phyloP scores from a whole-genome alignment of 2,888 invertebrate genomes.

The Stenodera caucasica region DNA sequence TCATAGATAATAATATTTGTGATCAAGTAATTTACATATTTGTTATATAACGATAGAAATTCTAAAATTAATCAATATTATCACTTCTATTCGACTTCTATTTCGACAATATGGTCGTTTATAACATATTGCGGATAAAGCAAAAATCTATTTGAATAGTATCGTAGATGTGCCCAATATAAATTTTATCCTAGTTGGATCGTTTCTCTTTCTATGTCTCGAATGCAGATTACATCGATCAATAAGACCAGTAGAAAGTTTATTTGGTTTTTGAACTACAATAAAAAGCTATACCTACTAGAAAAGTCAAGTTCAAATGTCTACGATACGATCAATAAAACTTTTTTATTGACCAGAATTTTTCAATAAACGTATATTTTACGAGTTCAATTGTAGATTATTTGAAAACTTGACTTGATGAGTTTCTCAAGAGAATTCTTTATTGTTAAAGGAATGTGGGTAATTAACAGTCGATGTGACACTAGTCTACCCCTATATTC shows the following conservation, averaged over 20 bases:
- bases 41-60: background rate
- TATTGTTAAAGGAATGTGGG: background rate
- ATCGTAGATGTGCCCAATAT: conserved; percentile 3
- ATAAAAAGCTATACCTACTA: background rate
- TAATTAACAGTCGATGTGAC: background rate
- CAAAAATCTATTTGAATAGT: background rate
- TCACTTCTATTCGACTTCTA: background rate
- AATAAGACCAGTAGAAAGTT: background rate
- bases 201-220: conserved; percentile 5
- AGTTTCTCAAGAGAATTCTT: too few species aligned
- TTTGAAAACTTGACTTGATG: too few species aligned
- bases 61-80: background rate
- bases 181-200: conserved; percentile 1
- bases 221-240: conserved; percentile 5
- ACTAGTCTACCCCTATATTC: background rate
- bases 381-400: too few species aligned
- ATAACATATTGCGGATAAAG: background rate
- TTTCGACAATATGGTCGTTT: background rate
- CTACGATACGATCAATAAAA: background rate
- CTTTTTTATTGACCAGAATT: too few species aligned
- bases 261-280: background rate
- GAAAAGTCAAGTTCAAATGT: background rate
- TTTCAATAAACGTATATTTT: too few species aligned
- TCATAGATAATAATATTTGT: background rate
- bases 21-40: background rate